These are phyloP conservation scores for Capricornis sumatraensis DNA, from an alignment of 2,113 vertebrate genomes.

Conservation along the genomic window DNA sequence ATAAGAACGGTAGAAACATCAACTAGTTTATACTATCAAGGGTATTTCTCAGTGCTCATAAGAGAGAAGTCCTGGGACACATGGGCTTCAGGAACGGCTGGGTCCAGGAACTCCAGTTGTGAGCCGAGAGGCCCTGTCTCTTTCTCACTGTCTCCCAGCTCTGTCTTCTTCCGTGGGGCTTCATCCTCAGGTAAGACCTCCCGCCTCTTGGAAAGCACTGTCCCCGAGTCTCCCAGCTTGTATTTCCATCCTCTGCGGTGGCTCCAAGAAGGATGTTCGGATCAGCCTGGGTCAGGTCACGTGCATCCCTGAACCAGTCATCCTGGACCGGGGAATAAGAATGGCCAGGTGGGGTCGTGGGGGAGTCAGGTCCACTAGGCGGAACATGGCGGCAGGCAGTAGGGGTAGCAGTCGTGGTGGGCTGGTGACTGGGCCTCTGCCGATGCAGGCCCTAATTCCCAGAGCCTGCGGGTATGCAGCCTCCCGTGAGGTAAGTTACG, in stretches of 20 bases:
- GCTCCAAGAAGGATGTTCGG: too few relatives aligned
- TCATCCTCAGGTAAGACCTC: too few relatives aligned
- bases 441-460: neutral
- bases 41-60: neutral
- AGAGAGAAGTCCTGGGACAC: too few relatives aligned
- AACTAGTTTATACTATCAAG: too few relatives aligned
- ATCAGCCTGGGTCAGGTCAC: neutral
- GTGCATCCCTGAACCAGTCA: neutral
- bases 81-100: neutral
- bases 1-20: neutral
- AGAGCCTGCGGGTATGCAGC: fast-evolving
- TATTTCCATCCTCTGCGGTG: neutral
- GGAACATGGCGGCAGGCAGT: fast-evolving
- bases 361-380: fast-evolving
- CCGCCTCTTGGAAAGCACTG: fast-evolving
- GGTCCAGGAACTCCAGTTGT: neutral
- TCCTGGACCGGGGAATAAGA: neutral
- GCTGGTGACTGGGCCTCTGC: too few relatives aligned
- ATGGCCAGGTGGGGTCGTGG: neutral
- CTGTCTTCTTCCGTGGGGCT: neutral
- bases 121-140: neutral
- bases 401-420: fast-evolving
- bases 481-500: too few relatives aligned
- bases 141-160: neutral
- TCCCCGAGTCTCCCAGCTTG: neutral